Base-by-base conservation (phyloP, 2,113 vertebrate genomes). In the Pseudorhombus dupliciocellatus region DNA sequence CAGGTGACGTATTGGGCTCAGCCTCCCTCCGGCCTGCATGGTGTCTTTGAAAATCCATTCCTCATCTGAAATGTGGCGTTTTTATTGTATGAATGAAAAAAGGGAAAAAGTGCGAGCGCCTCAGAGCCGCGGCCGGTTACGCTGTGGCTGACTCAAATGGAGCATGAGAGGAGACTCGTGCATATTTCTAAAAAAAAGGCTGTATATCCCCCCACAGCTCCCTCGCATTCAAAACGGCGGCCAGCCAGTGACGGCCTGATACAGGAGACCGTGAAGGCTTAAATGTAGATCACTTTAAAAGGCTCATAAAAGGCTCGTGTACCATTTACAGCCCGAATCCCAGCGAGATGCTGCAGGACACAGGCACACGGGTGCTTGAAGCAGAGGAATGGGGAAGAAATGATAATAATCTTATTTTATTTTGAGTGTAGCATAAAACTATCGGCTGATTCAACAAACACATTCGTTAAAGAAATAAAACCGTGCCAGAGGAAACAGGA, bases 241-340 rank as follows among this genome's bases (percentile, higher is more conserved):
- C 15, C 44, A 76, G 73, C 28, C 54, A 60, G 65, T 50, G 62
- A 50, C 66, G 51, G 57, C 21, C 44, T 51, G 64, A 70, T 72
- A 79, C 64, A 37, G 44, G 53, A 83, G 57, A 59, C 67, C 55
- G 56, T 8, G 52, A 75, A 48, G 25, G 56, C 68, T 26, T 71
- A 44, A 79, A 75, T 81, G 63, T 58, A 62, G 58, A 70, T 81
- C 26, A 68, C 53, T 75, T 79, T 34, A 75, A 83, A 73, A 44
- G 51, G 68, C 24, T 79, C 64, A 70, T 57, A 77, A 77, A 84
- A 70, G 58, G 57, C 56, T 34, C 26, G 71, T 63, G 59, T 76
- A 63, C 42, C 71, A 64, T 78, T 84, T 84, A 67, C 34, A 50
- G 18, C 46, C 46, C 21, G 46, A 5, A 52, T 73, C 48, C 59